Evolutionary conservation across 2,113 vertebrate genomes (phyloP).

Genomic region (Calyptomena viridis): DNA sequence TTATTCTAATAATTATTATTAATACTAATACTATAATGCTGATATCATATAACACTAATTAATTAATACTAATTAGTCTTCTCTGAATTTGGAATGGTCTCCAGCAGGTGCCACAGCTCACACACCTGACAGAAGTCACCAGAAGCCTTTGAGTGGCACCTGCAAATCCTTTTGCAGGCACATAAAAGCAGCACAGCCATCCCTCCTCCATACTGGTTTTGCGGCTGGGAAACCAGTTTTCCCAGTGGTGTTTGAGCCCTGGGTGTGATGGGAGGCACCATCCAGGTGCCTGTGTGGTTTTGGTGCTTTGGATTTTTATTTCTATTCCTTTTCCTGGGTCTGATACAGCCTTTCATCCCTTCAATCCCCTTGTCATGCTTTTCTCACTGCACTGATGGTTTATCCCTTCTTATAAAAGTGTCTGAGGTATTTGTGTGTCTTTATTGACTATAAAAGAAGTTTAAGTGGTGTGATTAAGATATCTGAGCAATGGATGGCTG

Average conservation of each 20-base stretch:
- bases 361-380: background rate
- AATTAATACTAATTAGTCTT: background rate
- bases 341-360: background rate
- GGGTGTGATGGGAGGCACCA: accelerated
- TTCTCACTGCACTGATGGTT: background rate
- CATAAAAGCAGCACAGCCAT: background rate
- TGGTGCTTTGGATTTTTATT: background rate
- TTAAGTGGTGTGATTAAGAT: background rate
- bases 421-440: background rate
- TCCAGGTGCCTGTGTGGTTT: accelerated
- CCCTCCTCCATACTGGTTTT: accelerated
- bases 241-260: accelerated
- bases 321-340: background rate
- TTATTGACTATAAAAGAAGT: background rate
- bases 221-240: accelerated
- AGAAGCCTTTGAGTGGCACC: background rate
- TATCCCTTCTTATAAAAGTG: background rate
- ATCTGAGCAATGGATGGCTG: background rate
- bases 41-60: too few relatives aligned
- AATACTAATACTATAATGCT: too few relatives aligned
- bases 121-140: background rate
- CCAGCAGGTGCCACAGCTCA: background rate
- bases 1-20: background rate
- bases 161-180: background rate
- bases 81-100: background rate